Percentiles rank a stretch among this genome's conserved stretches.
Conservation (phyloP, 1,140 invertebrate species). For the Augochlora pura region DNA sequence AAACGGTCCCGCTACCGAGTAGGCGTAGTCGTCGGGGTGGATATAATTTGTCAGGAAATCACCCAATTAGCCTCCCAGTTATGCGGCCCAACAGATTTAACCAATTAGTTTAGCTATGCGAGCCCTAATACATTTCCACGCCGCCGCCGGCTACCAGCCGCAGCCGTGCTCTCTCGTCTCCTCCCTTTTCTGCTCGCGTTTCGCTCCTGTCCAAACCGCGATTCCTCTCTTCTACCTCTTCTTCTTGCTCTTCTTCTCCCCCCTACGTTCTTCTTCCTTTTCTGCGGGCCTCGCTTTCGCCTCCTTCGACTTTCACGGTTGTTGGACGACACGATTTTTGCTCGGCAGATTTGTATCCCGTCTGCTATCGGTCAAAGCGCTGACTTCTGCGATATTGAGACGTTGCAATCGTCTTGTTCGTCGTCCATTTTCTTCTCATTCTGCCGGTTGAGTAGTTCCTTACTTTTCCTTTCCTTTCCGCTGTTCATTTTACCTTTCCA, state of each 20-base stretch:
- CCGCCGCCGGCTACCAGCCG: slow-evolving; percentile 62
- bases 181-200: slow-evolving; percentile 1
- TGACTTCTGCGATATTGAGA: too few species aligned
- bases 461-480: too few species aligned
- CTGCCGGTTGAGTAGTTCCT: too few species aligned
- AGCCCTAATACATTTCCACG: slow-evolving; percentile 78
- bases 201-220: neutral
- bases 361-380: too few species aligned
- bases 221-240: neutral
- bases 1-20: slow-evolving; percentile 77
- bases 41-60: slow-evolving; percentile 81
- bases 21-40: slow-evolving; percentile 77
- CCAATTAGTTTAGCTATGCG: slow-evolving; percentile 81
- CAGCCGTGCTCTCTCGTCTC: slow-evolving; percentile 37
- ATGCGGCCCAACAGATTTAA: slow-evolving; percentile 81
- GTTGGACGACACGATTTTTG: too few species aligned
- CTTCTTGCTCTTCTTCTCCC: neutral
- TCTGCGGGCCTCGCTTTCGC: too few species aligned
- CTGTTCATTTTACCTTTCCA: too few species aligned
- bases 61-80: slow-evolving; percentile 81
- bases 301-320: too few species aligned
- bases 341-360: too few species aligned
- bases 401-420: too few species aligned
- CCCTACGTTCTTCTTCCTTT: neutral
- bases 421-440: too few species aligned